A percentile compares a stretch with the other conserved stretches of the same genome.
Conservation (phyloP, 2,113 vertebrate genomes). For the Empidonax alnorum region DNA sequence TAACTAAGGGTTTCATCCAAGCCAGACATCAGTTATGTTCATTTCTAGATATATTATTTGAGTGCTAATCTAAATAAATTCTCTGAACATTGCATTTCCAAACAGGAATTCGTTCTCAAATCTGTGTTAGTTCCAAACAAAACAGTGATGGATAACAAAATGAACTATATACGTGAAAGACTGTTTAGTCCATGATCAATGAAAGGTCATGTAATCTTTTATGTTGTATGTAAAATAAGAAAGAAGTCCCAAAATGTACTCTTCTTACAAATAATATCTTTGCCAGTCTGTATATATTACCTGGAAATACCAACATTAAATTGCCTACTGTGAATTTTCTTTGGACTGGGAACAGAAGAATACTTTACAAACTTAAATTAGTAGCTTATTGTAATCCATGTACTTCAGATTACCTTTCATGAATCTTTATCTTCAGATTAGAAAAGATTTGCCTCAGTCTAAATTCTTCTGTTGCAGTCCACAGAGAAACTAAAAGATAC, state of each 20-base stretch:
- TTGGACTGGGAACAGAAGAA: neutral
- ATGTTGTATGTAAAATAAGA: neutral
- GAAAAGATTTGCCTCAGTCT: neutral
- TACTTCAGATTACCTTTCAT: neutral
- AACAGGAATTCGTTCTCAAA: neutral
- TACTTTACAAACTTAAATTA: neutral
- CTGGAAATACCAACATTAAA: neutral
- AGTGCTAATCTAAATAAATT: neutral
- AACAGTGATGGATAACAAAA: neutral
- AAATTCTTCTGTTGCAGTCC: neutral
- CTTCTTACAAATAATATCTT: neutral
- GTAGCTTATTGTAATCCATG: neutral
- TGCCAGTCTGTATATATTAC: neutral
- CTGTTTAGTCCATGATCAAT: neutral
- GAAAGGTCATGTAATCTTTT: neutral
- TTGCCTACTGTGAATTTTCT: neutral
- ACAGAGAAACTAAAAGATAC: neutral
- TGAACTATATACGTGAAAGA: neutral
- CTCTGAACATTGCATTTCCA: neutral
- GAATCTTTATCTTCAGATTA: neutral
- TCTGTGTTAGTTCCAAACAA: neutral
- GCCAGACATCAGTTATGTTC: neutral
- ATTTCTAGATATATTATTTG: neutral
- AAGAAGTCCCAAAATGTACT: neutral
- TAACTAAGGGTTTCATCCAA: neutral